Evolutionary conservation across 2,113 vertebrate species (phyloP), one percentile per base, ranked within the genome.

Genomic region (Lipophrys pholis): DNA sequence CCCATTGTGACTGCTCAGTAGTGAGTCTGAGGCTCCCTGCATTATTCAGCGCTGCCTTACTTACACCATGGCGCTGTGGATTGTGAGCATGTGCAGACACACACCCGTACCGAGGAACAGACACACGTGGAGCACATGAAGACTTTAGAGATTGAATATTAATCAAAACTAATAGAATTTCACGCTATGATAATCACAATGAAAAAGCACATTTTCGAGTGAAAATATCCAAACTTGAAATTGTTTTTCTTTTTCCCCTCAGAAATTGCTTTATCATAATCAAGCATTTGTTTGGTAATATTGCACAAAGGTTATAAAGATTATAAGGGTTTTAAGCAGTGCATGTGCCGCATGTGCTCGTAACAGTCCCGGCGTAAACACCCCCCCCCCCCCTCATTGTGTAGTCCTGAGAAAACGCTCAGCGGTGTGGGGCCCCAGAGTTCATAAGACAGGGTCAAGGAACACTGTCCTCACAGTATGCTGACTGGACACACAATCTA

Each of bases 31-130:
- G 68, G 58, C 71, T 53, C 53, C 68, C 75, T 88, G 76, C 86
- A 91, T 86, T 85, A 91, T 90, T 89, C 77, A 90, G 46, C 70
- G 49, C 69, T 8, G 70, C 69, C 57, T 72, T 88, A 82, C 79
- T 82, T 86, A 89, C 81, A 87, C 42, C 62, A 73, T 43, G 45
- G 61, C 60, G 30, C 50, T 72, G 66, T 72, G 79, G 64, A 71
- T 46, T 81, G 55, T 76, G 78, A 84, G 59, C 74, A 83, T 71
- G 66, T 49, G 14, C 69, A 14, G 56, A 39, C 77, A 80, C 76
- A 73, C 61, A 74, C 65, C 11, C 21, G 12, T 14, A 57, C 48
- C 62, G 56, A 12, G 3, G n/a, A 16, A 60, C 14, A 65, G 5
- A 74, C 41, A 72, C 39, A 69, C 48, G 60, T 14, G 48, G 11